Base-by-base conservation (phyloP, 1,140 invertebrate genomes). In the Zaprionus camerounensis region DNA sequence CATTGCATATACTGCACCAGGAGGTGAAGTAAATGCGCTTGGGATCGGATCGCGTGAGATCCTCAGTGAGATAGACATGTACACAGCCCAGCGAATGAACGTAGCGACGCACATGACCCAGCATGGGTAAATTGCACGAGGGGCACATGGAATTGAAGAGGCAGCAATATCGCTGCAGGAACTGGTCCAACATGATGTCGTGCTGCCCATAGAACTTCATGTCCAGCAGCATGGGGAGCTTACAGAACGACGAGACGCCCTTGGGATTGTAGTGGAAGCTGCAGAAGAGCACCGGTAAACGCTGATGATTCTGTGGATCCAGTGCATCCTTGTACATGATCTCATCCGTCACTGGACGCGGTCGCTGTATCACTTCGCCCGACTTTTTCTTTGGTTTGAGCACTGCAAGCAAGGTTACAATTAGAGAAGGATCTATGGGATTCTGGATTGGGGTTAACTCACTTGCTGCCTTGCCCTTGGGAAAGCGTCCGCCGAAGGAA, bases 161-260 rank as follows among this genome's bases (percentile, higher is more conserved):
- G 87, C 98, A 97, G 93, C 98, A 99, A 91, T 98, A 99, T 57
- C 96, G 94, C 92, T 99, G 97, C 2, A 99, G 93, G 93, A 99
- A 99, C 72, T 96, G 96, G 46, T 98, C 99, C 5, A 99, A 92
- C 4, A 98, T 96, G 71, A 99, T 99, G 92, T 99, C 99, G 86
- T 98, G 97, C 17, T 95, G 94, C 0, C 97, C 98, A 93, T 99
- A 99, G 92, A 99, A 97, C 76, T 98, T 97, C 97, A 99, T 99
- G 57, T 93, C 87, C 69, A 92, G 72, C 28, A 93, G 57, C 62
- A 84, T 83, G 24, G 92, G 73, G 41, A 88, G 74, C 69, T 85
- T 83, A 68, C 86, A 91, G 68, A 92, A 91, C 2, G 91, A 91
- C 0, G 92, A 90, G 1, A 84, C 91, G 1, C 82, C 82, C 46